Conservation (phyloP, 1,140 invertebrate species). For the Macrostomum lignano region DNA sequence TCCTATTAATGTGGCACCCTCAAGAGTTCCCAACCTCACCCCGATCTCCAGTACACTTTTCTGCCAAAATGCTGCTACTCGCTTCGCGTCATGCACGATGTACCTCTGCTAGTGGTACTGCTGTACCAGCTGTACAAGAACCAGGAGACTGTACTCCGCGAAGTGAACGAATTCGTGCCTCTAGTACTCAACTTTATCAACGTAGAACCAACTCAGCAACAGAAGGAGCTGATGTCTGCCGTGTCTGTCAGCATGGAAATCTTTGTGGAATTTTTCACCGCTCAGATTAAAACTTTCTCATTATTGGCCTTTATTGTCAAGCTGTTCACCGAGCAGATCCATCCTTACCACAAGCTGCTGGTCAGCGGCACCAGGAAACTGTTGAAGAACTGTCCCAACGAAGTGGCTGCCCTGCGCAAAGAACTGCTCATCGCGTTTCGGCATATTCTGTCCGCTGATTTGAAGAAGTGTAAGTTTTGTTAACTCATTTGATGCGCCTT, state of each 20-base stretch:
- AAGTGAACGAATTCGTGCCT: slow-evolving; percentile 77
- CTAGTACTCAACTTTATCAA: slow-evolving; percentile 73
- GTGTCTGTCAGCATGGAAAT: slow-evolving; percentile 60
- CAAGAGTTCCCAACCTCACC: too few relatives aligned
- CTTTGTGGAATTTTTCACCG: slow-evolving; percentile 88
- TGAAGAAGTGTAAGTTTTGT: too few relatives aligned
- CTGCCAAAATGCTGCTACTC: slow-evolving; percentile 66
- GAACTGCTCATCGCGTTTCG: slow-evolving; percentile 69
- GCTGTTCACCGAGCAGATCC: slow-evolving; percentile 36
- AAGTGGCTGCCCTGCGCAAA: slow-evolving; percentile 67
- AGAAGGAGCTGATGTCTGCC: slow-evolving; percentile 33
- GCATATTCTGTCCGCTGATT: slow-evolving; percentile 69
- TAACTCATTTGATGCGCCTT: too few relatives aligned
- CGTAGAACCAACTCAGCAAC: slow-evolving; percentile 48
- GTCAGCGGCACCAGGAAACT: slow-evolving; percentile 69
- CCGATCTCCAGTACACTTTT: slow-evolving; percentile 59
- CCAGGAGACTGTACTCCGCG: slow-evolving; percentile 65
- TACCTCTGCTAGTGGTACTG: slow-evolving; percentile 79
- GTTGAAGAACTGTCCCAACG: slow-evolving; percentile 58
- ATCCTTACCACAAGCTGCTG: slow-evolving; percentile 50
- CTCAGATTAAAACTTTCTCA: slow-evolving; percentile 78
- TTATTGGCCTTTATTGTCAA: slow-evolving; percentile 80
- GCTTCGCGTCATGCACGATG: slow-evolving; percentile 70
- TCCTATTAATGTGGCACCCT: too few relatives aligned
- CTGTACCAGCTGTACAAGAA: slow-evolving; percentile 91